A percentile compares a stretch with the other conserved stretches of the same genome.
These are phyloP conservation scores for Mohoua ochrocephala DNA, from an alignment of 2,113 vertebrate genomes.

Conservation along the genomic window DNA sequence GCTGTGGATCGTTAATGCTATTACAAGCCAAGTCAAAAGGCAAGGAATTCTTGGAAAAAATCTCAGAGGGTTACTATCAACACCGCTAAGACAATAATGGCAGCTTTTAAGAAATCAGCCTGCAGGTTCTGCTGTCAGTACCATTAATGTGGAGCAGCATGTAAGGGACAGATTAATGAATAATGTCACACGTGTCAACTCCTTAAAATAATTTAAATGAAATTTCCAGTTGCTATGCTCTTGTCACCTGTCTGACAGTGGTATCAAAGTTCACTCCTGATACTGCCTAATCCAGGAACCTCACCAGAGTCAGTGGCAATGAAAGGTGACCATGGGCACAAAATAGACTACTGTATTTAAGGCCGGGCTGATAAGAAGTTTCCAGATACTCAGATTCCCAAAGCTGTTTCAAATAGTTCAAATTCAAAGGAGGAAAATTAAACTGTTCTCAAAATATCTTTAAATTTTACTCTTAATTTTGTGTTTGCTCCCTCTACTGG, in stretches of 20 bases:
- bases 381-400: not conserved
- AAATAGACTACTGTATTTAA: not conserved
- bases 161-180: not conserved
- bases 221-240: not conserved
- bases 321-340: not conserved
- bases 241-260: not conserved
- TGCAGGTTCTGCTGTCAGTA: not conserved
- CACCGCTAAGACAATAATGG: not conserved
- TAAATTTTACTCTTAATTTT: not conserved
- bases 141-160: fast-evolving
- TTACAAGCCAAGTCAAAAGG: not conserved
- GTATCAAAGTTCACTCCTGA: not conserved
- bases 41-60: not conserved
- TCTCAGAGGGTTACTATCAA: not conserved
- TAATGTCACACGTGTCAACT: not conserved
- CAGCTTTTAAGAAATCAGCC: not conserved
- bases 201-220: not conserved
- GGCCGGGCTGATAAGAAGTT: not conserved
- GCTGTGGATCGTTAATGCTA: not conserved
- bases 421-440: not conserved
- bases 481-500: conserved; percentile 41
- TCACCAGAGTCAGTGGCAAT: not conserved
- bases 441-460: not conserved
- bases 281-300: not conserved
- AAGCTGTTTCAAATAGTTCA: not conserved